Percentiles rank a stretch among this genome's conserved stretches.
These are phyloP conservation scores for Microtus agrestis DNA, from an alignment of 2,797 vertebrate species.

Conservation along the genomic window DNA sequence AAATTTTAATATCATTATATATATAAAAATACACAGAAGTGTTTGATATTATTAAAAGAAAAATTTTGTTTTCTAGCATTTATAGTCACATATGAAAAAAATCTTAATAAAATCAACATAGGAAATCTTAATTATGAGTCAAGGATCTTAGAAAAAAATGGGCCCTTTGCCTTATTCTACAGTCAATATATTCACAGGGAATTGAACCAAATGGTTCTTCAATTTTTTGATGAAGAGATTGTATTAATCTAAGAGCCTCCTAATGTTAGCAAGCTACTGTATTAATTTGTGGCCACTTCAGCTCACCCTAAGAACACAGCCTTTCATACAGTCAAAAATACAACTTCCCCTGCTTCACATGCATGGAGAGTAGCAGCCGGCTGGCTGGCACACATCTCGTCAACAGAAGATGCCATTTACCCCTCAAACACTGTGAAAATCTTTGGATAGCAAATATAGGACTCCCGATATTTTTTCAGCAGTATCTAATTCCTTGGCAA, in stretches of 20 bases:
- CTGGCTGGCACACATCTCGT: slow-evolving; percentile 84
- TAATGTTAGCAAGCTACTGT: slow-evolving; percentile 66
- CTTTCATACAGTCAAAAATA: slow-evolving; percentile 74
- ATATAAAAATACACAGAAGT: not conserved
- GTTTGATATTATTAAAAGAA: slow-evolving; percentile 21
- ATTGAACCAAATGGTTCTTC: slow-evolving; percentile 58
- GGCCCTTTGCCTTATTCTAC: slow-evolving; percentile 49
- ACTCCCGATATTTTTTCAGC: slow-evolving; percentile 84
- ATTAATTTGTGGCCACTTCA: slow-evolving; percentile 68
- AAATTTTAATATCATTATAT: slow-evolving; percentile 44
- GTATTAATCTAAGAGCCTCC: slow-evolving; percentile 34
- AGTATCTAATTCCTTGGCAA: slow-evolving; percentile 87
- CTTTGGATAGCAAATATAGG: slow-evolving; percentile 85
- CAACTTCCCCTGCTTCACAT: slow-evolving; percentile 84
- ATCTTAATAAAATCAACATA: slow-evolving; percentile 50
- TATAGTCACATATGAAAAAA: slow-evolving; percentile 64
- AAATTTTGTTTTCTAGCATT: slow-evolving; percentile 45
- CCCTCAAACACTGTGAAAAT: slow-evolving; percentile 77
- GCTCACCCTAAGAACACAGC: slow-evolving; percentile 65
- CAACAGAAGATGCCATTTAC: slow-evolving; percentile 87
- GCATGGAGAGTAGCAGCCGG: slow-evolving; percentile 82
- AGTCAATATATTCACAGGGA: slow-evolving; percentile 59
- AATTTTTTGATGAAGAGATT: slow-evolving; percentile 65
- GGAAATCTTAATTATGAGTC: slow-evolving; percentile 37
- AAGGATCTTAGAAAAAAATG: slow-evolving; percentile 63